Conservation (phyloP, 2,113 vertebrate genomes). For the Glareola pratincola region DNA sequence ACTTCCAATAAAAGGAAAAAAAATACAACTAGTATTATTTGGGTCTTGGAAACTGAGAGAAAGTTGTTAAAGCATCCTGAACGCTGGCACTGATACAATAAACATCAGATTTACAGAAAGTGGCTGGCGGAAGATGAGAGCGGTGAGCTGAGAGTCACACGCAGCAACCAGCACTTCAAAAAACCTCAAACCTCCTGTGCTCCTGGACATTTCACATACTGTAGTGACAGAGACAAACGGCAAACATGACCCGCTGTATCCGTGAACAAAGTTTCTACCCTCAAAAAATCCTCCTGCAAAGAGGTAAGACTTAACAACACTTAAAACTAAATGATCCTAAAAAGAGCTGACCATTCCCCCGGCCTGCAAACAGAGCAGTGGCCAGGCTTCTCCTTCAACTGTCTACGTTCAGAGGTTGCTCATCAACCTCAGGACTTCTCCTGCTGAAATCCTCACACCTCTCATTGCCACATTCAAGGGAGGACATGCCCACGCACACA, state of each 20-base stretch:
- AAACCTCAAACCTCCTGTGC: not conserved
- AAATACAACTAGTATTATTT: not conserved
- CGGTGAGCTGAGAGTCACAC: not conserved
- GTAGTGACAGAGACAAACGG: not conserved
- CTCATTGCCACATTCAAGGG: not conserved
- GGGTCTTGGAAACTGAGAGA: not conserved
- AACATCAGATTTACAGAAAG: not conserved
- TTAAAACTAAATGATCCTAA: not conserved
- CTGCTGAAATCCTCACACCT: not conserved
- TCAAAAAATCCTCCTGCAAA: not conserved
- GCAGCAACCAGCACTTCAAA: not conserved
- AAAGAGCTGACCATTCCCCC: not conserved
- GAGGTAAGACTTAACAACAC: not conserved
- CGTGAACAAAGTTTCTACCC: not conserved
- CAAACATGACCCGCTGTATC: not conserved
- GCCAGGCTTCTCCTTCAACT: not conserved
- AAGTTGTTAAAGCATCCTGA: not conserved
- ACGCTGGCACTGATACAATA: not conserved
- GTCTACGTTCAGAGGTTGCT: not conserved
- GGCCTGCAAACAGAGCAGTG: not conserved
- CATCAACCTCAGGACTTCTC: not conserved
- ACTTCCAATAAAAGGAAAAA: not conserved
- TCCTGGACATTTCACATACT: not conserved
- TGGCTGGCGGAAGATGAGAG: not conserved
- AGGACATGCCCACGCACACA: not conserved